Percentiles rank a stretch among this genome's conserved stretches.
Conservation (phyloP, 2,797 vertebrate species). For the Erpetoichthys calabaricus region DNA sequence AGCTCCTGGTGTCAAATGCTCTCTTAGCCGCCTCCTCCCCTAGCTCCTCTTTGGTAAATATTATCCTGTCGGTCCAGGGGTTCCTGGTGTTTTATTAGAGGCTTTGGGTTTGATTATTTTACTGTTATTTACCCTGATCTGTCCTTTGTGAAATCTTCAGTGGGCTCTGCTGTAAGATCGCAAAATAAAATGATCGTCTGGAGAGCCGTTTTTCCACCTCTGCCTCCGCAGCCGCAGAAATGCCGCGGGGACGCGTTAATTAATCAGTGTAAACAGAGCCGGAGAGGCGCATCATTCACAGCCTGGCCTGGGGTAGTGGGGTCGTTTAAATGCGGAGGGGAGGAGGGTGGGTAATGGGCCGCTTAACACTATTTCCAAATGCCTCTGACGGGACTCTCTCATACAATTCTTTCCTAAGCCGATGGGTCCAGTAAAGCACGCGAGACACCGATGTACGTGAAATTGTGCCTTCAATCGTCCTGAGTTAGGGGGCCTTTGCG, state of each 20-base stretch:
- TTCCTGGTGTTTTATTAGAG: conserved; percentile 27
- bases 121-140: conserved; percentile 29
- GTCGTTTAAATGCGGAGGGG: conserved; percentile 20
- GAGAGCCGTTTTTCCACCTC: conserved; percentile 4
- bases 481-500: too few relatives aligned
- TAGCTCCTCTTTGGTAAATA: conserved; percentile 23
- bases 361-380: too few relatives aligned
- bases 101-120: conserved; percentile 22
- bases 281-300: conserved; percentile 3
- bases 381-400: too few relatives aligned
- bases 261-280: conserved; percentile 21
- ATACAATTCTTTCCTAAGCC: too few relatives aligned
- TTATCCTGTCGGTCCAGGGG: conserved; percentile 25
- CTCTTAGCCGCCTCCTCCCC: conserved; percentile 9
- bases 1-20: conserved; percentile 18
- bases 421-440: too few relatives aligned
- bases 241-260: conserved; percentile 21
- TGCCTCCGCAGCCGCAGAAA: conserved; percentile 15
- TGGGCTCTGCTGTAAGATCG: conserved; percentile 7
- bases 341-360: conserved; percentile 6
- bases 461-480: too few relatives aligned
- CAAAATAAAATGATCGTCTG: conserved; percentile 5
- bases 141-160: conserved; percentile 17
- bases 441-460: too few relatives aligned
- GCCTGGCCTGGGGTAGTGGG: neutral